phyloP scores from a whole-genome alignment of 1,140 invertebrate species.

The Leptopilina clavipes region DNA sequence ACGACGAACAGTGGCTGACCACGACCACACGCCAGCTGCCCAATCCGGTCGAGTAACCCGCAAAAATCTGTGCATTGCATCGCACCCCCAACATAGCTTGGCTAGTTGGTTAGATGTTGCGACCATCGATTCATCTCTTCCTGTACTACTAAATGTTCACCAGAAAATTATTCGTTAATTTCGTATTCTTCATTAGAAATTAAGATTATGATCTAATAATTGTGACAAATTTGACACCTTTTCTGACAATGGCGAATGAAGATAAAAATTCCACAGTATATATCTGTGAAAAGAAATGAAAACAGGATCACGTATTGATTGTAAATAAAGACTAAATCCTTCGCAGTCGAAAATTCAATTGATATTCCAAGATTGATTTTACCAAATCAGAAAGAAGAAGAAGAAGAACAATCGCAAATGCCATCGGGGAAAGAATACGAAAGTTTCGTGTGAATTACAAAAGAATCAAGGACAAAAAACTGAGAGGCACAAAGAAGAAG shows the following conservation, averaged over 20 bases:
- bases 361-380: slow-evolving; percentile 52
- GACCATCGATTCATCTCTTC: slow-evolving; percentile 19
- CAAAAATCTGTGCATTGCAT: slow-evolving; percentile 68
- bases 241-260: too few species aligned
- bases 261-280: too few species aligned
- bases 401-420: slow-evolving; percentile 50
- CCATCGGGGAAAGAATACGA: slow-evolving; percentile 52
- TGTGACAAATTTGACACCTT: background rate
- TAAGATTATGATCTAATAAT: background rate
- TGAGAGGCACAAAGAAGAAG: slow-evolving; percentile 31
- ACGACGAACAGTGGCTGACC: slow-evolving; percentile 71
- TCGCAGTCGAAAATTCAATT: slow-evolving; percentile 45
- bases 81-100: slow-evolving; percentile 36
- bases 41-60: slow-evolving; percentile 61
- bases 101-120: slow-evolving; percentile 24
- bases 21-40: slow-evolving; percentile 72
- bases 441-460: slow-evolving; percentile 54
- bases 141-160: background rate
- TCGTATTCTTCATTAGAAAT: background rate
- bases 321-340: background rate
- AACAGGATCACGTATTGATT: slow-evolving; percentile 10
- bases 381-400: slow-evolving; percentile 44
- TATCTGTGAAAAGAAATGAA: too few species aligned
- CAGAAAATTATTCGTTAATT: background rate
- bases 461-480: slow-evolving; percentile 46